A percentile compares a stretch with the other conserved stretches of the same genome.
phyloP scores from a whole-genome alignment of 2,888 invertebrate species.

The Cecidostiba fungosa region DNA sequence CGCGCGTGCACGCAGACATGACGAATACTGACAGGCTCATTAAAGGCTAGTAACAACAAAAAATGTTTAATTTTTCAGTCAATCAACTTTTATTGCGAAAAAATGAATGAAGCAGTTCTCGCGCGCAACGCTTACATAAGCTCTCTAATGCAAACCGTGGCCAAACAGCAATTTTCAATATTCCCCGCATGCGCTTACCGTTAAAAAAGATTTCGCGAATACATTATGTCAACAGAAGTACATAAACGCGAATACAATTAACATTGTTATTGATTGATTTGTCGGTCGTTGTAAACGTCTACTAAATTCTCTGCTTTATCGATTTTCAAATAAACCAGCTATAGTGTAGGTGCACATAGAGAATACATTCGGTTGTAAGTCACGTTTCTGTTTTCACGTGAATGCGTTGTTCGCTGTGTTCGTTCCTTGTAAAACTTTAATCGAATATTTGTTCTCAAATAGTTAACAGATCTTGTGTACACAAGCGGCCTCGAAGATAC shows the following conservation, averaged over 20 bases:
- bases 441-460: neutral
- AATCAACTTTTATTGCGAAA: constrained; percentile 47
- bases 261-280: constrained; percentile 47
- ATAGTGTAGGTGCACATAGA: neutral
- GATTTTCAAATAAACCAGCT: constrained; percentile 47
- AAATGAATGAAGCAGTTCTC: constrained; percentile 28
- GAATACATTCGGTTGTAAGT: neutral
- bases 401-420: neutral
- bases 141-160: neutral
- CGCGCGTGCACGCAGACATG: neutral
- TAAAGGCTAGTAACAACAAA: neutral
- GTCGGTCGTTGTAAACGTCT: constrained; percentile 16
- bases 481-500: neutral
- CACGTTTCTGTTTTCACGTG: constrained; percentile 1
- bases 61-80: constrained; percentile 25
- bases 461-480: neutral
- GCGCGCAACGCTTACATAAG: constrained; percentile 39
- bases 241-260: constrained; percentile 33
- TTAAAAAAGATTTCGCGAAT: constrained; percentile 25
- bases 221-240: constrained; percentile 47
- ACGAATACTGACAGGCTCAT: constrained; percentile 20
- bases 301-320: constrained; percentile 36
- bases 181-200: neutral
- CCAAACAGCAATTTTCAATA: constrained; percentile 42
- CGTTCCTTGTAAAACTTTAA: neutral